A percentile compares a stretch with the other conserved stretches of the same genome.
These are phyloP conservation scores for Oncorhynchus nerka DNA, from an alignment of 2,113 vertebrate species.

Conservation along the genomic window DNA sequence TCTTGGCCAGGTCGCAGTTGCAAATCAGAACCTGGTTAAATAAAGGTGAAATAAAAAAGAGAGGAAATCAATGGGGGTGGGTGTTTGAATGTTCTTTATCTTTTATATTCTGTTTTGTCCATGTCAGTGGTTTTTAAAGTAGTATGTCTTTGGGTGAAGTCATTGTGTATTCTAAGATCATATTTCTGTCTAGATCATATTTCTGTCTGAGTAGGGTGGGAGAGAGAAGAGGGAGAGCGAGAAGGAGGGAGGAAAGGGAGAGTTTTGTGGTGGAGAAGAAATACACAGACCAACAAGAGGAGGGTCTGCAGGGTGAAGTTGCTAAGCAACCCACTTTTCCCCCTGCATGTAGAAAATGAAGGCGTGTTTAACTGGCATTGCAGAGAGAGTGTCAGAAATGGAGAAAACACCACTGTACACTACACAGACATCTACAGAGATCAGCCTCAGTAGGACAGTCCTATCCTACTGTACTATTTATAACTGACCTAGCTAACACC, in stretches of 20 bases:
- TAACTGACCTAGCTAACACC: slow-evolving; percentile 70
- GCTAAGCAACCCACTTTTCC: slow-evolving; percentile 59
- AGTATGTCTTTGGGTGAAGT: background rate
- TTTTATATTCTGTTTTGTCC: background rate
- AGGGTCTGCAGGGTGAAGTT: slow-evolving; percentile 45
- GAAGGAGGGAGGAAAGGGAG: slow-evolving; percentile 1
- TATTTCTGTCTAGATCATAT: background rate
- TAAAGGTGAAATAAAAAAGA: background rate
- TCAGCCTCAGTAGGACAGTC: slow-evolving; percentile 63
- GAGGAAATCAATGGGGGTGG: background rate
- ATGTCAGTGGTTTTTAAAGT: background rate
- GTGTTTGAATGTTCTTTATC: background rate
- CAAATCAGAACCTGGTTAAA: too few relatives aligned
- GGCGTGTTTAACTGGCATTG: slow-evolving; percentile 30
- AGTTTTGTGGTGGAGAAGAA: slow-evolving; percentile 10
- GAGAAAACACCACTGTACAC: slow-evolving; percentile 26
- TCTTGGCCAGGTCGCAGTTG: too few relatives aligned
- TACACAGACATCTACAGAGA: slow-evolving; percentile 66
- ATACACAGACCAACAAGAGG: slow-evolving; percentile 16
- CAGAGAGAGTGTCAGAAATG: slow-evolving; percentile 31
- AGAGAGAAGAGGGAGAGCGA: background rate
- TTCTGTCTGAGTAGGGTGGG: background rate
- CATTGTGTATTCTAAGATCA: background rate
- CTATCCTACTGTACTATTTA: slow-evolving; percentile 59
- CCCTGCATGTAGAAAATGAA: slow-evolving; percentile 24